phyloP scores from a whole-genome alignment of 2,888 invertebrate species.

The Yponomeuta malinellus region DNA sequence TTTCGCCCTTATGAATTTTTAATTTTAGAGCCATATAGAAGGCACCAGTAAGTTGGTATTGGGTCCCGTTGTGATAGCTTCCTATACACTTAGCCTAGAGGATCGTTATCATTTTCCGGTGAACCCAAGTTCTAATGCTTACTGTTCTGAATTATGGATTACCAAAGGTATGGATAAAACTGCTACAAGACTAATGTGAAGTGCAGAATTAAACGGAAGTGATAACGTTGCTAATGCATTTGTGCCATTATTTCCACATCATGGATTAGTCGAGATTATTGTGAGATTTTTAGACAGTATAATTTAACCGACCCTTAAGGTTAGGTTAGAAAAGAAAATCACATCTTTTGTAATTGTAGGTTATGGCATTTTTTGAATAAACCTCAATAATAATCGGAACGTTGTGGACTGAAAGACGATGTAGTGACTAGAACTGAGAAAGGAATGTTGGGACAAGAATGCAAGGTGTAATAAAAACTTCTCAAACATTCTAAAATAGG shows the following conservation, averaged over 20 bases:
- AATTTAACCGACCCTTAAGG: no score
- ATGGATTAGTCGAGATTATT: neutral
- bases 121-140: neutral
- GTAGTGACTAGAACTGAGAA: no score
- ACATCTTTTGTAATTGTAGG: neutral
- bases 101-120: neutral
- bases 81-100: neutral
- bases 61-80: neutral
- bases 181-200: neutral
- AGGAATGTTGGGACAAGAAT: no score
- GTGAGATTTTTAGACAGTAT: neutral
- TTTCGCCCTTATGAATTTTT: neutral
- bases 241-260: neutral
- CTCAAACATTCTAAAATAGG: no score
- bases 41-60: neutral
- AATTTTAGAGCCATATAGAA: neutral
- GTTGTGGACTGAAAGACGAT: no score
- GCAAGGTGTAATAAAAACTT: no score
- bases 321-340: neutral
- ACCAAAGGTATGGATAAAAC: neutral
- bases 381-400: no score
- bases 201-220: neutral
- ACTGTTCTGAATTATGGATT: neutral
- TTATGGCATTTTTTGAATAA: no score
- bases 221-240: neutral